Percentiles rank a stretch among this genome's conserved stretches.
These are phyloP conservation scores for Eupithecia vulgata DNA, from an alignment of 2,888 invertebrate species.

Conservation along the genomic window DNA sequence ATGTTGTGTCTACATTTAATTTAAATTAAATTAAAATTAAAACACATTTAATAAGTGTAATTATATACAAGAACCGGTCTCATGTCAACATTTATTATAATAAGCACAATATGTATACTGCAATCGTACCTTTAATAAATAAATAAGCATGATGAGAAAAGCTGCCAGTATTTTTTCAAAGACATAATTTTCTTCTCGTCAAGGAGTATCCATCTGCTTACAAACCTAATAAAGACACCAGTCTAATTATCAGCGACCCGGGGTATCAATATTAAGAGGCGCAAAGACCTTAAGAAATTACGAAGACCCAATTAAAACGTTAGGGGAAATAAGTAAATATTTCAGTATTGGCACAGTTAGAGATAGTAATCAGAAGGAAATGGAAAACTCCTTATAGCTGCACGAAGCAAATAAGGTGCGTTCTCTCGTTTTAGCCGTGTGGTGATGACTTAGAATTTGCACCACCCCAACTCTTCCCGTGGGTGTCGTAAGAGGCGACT, in stretches of 20 bases:
- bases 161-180: background rate
- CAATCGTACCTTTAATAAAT: too few species aligned
- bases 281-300: constrained; percentile 52
- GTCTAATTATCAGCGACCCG: constrained; percentile 11
- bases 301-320: constrained; percentile 75
- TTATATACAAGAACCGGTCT: too few species aligned
- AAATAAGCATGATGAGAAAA: background rate
- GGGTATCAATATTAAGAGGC: constrained; percentile 55
- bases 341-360: constrained; percentile 62
- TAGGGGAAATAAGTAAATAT: constrained; percentile 75
- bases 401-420: too few species aligned
- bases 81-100: too few species aligned
- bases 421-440: too few species aligned
- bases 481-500: too few species aligned
- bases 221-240: constrained; percentile 6
- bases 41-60: too few species aligned
- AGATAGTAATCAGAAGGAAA: constrained; percentile 3
- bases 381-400: background rate
- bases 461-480: too few species aligned
- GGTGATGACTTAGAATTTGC: too few species aligned
- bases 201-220: background rate
- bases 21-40: too few species aligned
- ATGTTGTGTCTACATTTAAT: too few species aligned
- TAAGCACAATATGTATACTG: too few species aligned
- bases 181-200: background rate